Base-by-base conservation (phyloP, 92 coral and sea anemone genomes). In the Porites cylindrica region DNA sequence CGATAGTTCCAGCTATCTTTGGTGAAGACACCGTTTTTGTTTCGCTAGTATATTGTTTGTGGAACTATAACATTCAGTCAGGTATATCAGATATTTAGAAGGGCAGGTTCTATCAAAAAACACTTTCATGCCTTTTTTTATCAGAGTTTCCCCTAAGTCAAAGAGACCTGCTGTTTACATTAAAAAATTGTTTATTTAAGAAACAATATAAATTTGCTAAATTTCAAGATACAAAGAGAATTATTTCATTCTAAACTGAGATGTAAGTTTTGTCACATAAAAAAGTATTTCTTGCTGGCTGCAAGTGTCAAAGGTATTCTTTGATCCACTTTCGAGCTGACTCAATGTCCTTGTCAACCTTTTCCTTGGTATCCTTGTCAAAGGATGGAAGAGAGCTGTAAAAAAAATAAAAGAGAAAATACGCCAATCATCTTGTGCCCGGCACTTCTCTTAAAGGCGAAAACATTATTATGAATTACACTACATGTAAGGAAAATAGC, bases 321-420 rank as follows among this genome's bases (percentile, higher is more conserved):
- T 96, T 96, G 78, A 96, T 96, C 94, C 95, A 96, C 20, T 96
- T 94, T 43, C 93, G 91, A 9, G 96, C 98, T 29, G 93, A 88
- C 26, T 96, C 96, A 67, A 96, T 96, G 76, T 96, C 98, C 77
- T 94, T 83, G 81, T 96, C 98, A 43, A 96, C 96, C n/a, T 84
- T 87, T 61, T 94, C 94, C 56, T 94, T 92, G 58, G 93, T 93
- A 18, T 91, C 93, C 80, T 91, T 89, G 77, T 96, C 95, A 93
- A 96, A 92, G 16, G 98, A 74, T 66, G 98, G 98, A 67, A 96
- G 94, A 54, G 92, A 94, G 87, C 98, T 95, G 84, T 43, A 93
- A 67, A 68, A 51, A 61, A 75, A 47, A 23, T 50, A 43, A 7
- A 29, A 17, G 11, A 10, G 9, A 47, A 38, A 38, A 38, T 4